Base-by-base conservation (phyloP, 2,113 vertebrate species). In the Grammomys surdaster region DNA sequence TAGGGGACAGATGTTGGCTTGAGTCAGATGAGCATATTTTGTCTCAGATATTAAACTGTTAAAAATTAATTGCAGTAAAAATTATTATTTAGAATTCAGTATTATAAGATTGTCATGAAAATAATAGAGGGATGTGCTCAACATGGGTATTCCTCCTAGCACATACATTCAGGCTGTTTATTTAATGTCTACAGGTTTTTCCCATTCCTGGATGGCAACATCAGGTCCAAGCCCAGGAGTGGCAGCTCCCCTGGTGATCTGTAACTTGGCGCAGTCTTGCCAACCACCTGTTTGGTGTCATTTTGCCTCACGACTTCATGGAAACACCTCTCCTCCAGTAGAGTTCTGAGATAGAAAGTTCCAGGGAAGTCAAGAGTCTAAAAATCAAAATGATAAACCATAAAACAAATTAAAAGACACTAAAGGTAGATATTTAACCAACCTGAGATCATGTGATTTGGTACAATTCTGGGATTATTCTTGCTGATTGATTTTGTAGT, bases 171-270 rank as follows among this genome's bases (percentile, higher is more conserved):
- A 65, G 7, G 43, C 12, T 19, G 6, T 69, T 69, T 31, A 11
- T 81, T 92, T 69, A 75, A 69, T 28, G 3, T 48, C 36, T 28
- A 40, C 82, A 85, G n/a, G 48, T 95, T 81, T 94, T 82, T 36
- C 91, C 67, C 36, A 10, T 69, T 89, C 78, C 69, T 94, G 94
- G 95, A 94, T 94, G 97, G 96, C 46, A 70, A 28, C 28, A 78
- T 84, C 72, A 96, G 97, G 93, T 84, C 76, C 7, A 75, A 93
- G 22, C n/a, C 40, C 22, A 72, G 28, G n/a, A 70, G 31, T 3
- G 54, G n/a, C 20, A 28, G 63, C n/a, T 12, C 70, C 31, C 77
- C 69, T 17, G 4, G 36, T 48, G 76, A 46, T 86, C 81, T 54
- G 65, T 24, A 82, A 13, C 40, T 97, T 75, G 91, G 91, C 87